Percentiles rank a stretch among this genome's conserved stretches.
phyloP scores from a whole-genome alignment of 1,140 invertebrate genomes.

The Orchestia grillus region DNA sequence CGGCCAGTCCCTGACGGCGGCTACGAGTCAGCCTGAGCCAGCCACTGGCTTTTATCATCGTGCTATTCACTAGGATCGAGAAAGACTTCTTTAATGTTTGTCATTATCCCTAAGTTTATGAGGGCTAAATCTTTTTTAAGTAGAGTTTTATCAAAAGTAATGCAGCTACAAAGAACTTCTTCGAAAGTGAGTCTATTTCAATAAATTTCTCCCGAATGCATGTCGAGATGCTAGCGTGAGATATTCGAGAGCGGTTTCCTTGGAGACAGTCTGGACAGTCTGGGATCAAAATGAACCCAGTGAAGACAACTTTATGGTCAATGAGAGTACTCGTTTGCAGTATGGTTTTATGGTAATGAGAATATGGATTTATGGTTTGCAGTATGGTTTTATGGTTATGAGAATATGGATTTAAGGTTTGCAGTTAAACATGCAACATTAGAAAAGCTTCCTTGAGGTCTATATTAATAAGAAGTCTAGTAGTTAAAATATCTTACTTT shows the following conservation, averaged over 20 bases:
- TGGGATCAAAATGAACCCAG: not conserved
- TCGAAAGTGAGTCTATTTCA: not conserved
- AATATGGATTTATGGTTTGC: not conserved
- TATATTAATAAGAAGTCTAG: not conserved
- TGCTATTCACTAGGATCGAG: not conserved
- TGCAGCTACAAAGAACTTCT: constrained; percentile 48
- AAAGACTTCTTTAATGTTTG: constrained; percentile 21
- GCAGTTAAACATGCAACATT: not conserved
- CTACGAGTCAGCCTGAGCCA: not conserved
- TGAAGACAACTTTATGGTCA: not conserved
- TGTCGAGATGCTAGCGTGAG: not conserved
- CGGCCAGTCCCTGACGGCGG: not conserved
- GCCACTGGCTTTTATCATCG: not conserved
- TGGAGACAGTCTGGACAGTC: not conserved
- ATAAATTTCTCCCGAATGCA: constrained; percentile 26
- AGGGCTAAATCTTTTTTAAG: constrained; percentile 37
- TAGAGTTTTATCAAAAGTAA: constrained; percentile 31
- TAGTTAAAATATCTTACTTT: no score
- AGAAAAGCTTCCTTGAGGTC: not conserved
- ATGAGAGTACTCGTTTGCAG: not conserved
- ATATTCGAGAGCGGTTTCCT: constrained; percentile 17
- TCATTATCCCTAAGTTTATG: constrained; percentile 37
- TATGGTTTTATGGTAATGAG: not conserved
- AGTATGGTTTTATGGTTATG: not conserved
- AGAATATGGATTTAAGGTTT: not conserved